Base-by-base conservation (phyloP, 2,797 vertebrate genomes). In the Molossus molossus region DNA sequence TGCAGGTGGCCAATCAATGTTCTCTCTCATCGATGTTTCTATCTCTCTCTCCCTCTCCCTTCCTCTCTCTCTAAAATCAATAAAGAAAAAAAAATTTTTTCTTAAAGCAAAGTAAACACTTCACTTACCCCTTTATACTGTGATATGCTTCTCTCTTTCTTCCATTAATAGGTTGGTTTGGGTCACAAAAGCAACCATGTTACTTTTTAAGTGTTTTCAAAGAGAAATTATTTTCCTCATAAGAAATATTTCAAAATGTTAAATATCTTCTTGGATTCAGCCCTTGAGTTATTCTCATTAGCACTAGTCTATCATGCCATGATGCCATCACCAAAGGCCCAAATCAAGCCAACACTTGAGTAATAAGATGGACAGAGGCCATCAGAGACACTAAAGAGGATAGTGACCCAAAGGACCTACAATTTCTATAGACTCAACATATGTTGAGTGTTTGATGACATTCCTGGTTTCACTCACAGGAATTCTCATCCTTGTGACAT, bases 251-350 rank as follows among this genome's bases (percentile, higher is more conserved):
- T 86, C n/a, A 2, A 87, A 88, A 76, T 87, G 40, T 79, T 85
- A 67, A 73, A 75, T 10, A 65, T 57, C 53, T 79, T 75, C 53
- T 81, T 86, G 65, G 23, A 79, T 62, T 57, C n/a, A 7, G 7
- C 14, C 29, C 48, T 92, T 72, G 81, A 29, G n/a, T 95, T 94
- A 40, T n/a, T 91, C 17, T 87, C 85, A 29, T 57, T 67, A 87
- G 9, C 29, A 21, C 21, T 37, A n/a, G 9, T 70, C 80, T 57
- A 45, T 6, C 9, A 23, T 29, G 17, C 17, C 33, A 23, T 25
- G 2, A 37, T 65, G 69, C 8, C 8, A 20, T 57, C 45, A 72
- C 20, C 37, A 67, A 90, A 81, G 27, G 9, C 18, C 45, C n/a
- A 79, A 50, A 60, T 60, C 58, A 77, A 76, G 9, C 3, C 40